Conservation (phyloP, 2,113 vertebrate species). For the Puma concolor region DNA sequence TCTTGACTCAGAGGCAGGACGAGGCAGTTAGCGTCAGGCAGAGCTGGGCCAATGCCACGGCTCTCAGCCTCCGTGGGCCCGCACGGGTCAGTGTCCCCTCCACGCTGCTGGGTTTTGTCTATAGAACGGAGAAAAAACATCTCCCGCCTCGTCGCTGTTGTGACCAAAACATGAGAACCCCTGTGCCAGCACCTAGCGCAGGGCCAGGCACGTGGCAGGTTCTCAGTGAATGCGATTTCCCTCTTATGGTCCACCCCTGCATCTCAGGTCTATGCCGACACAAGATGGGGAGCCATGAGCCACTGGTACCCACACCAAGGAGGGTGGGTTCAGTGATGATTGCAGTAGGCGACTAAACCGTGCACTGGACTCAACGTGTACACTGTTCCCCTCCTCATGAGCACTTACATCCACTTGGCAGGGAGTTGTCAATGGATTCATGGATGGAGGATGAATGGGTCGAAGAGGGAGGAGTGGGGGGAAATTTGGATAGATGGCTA, state of each 20-base stretch:
- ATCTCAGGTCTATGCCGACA: not conserved
- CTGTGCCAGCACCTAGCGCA: fast-evolving
- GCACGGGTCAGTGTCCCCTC: fast-evolving
- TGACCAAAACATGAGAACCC: not conserved
- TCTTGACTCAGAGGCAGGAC: fast-evolving
- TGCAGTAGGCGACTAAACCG: fast-evolving
- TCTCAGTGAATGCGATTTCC: fast-evolving
- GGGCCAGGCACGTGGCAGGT: fast-evolving
- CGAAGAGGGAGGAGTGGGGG: no score
- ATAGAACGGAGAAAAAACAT: not conserved
- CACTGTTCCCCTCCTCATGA: fast-evolving
- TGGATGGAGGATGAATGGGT: not conserved
- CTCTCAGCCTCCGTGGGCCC: fast-evolving
- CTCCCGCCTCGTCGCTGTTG: fast-evolving
- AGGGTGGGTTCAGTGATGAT: not conserved
- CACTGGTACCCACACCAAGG: not conserved
- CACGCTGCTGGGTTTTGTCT: not conserved
- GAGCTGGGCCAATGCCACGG: fast-evolving
- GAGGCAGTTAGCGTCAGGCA: fast-evolving
- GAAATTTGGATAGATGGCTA: no score
- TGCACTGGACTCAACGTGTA: fast-evolving
- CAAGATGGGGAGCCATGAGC: fast-evolving
- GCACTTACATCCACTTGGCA: fast-evolving
- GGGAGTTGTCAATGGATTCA: fast-evolving
- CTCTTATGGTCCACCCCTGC: no score